Conservation (phyloP, 2,113 vertebrate species). For the Megaptera novaeangliae region DNA sequence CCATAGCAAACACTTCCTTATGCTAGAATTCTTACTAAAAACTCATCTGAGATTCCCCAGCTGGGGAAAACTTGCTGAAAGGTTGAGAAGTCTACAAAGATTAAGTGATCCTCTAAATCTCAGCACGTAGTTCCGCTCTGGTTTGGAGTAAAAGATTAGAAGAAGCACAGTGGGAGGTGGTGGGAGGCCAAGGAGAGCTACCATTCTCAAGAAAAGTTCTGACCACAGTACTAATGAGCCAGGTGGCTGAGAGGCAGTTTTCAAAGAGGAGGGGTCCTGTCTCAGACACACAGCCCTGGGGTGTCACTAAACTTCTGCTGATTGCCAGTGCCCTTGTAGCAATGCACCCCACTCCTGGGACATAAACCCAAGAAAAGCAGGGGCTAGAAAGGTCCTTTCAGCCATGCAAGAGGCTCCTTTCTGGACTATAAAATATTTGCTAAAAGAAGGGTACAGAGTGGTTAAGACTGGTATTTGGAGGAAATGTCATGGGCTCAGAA, state of each 20-base stretch:
- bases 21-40: neutral
- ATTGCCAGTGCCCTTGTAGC: neutral
- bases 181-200: neutral
- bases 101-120: neutral
- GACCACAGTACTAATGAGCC: neutral
- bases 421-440: neutral
- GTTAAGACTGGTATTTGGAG: neutral
- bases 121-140: neutral
- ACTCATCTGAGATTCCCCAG: neutral
- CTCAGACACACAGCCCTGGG: neutral
- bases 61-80: neutral
- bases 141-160: neutral
- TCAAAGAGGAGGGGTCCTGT: neutral
- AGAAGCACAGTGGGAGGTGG: neutral
- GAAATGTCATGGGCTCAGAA: neutral
- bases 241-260: neutral
- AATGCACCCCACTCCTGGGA: neutral
- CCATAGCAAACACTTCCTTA: neutral
- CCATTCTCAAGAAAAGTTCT: neutral
- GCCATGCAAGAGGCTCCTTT: neutral
- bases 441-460: neutral
- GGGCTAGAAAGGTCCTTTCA: neutral
- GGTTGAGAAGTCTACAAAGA: neutral
- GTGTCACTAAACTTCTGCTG: neutral
- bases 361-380: neutral